These are phyloP conservation scores for Myripristis jacobus DNA, from an alignment of 2,797 vertebrate species.

Conservation along the genomic window DNA sequence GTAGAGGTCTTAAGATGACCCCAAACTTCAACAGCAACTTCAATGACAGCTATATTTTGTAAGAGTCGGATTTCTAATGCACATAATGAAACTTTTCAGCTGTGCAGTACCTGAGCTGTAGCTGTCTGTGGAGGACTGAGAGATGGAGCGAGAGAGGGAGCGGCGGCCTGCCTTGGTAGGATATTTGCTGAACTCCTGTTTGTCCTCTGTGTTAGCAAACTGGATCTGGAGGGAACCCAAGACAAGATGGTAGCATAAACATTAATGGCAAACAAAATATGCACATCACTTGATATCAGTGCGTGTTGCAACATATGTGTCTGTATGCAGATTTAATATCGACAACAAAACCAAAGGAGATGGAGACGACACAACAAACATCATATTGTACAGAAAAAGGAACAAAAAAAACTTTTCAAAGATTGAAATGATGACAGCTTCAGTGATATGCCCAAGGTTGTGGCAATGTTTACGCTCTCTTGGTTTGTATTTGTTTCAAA, in stretches of 20 bases:
- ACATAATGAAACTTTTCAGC: neutral
- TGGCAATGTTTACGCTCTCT: neutral
- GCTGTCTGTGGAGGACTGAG: slow-evolving; percentile 99
- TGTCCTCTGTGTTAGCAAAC: slow-evolving; percentile 94
- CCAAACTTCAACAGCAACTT: neutral
- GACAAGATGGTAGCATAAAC: slow-evolving; percentile 2
- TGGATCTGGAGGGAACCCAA: slow-evolving; percentile 88
- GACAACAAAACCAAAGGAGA: neutral
- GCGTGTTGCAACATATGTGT: neutral
- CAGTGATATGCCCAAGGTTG: neutral
- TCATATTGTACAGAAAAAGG: neutral
- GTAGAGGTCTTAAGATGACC: neutral
- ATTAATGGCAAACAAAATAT: slow-evolving; percentile 7
- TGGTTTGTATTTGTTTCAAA: slow-evolving; percentile 40
- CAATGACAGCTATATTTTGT: neutral
- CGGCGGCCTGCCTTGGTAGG: slow-evolving; percentile 96
- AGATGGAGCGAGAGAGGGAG: slow-evolving; percentile 97
- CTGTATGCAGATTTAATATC: neutral
- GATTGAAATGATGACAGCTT: neutral
- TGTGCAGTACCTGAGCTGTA: slow-evolving; percentile 93
- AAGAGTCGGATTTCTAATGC: neutral
- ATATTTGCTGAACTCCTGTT: slow-evolving; percentile 98
- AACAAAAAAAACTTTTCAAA: slow-evolving; percentile 5
- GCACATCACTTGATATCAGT: slow-evolving; percentile 4
- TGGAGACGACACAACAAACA: neutral